These are phyloP conservation scores for Tragelaphus buxtoni DNA, from an alignment of 2,113 vertebrate species.

Conservation along the genomic window DNA sequence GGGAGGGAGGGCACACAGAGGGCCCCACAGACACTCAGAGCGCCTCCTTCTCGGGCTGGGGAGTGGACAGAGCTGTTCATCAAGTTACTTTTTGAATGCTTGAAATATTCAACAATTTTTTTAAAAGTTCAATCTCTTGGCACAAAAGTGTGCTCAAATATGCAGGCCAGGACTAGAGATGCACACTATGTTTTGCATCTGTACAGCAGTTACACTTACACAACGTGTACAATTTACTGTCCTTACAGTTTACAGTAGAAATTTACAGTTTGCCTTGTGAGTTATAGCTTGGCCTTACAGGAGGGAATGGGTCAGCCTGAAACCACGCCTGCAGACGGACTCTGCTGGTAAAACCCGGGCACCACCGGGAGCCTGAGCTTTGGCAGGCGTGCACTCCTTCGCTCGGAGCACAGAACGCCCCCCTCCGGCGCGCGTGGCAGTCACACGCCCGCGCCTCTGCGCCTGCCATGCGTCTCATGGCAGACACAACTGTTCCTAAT, in stretches of 20 bases:
- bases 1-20: neutral
- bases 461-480: accelerated
- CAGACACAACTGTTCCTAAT: neutral
- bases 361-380: no score
- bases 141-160: neutral
- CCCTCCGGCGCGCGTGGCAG: accelerated
- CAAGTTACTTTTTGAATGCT: neutral
- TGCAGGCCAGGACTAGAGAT: neutral
- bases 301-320: neutral
- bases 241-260: neutral
- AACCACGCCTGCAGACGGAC: neutral
- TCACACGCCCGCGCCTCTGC: neutral
- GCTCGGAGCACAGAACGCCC: accelerated
- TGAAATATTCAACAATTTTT: neutral
- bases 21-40: neutral
- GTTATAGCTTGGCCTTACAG: neutral
- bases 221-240: neutral
- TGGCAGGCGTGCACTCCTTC: neutral
- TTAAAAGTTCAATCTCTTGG: neutral
- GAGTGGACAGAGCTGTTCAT: neutral
- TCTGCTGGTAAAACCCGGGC: neutral
- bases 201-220: neutral
- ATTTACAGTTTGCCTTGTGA: neutral
- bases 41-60: neutral
- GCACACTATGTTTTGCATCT: neutral